Percentiles rank a stretch among this genome's conserved stretches.
These are phyloP conservation scores for Cryptoleucopteryx plumbea DNA, from an alignment of 2,113 vertebrate genomes.

Conservation along the genomic window DNA sequence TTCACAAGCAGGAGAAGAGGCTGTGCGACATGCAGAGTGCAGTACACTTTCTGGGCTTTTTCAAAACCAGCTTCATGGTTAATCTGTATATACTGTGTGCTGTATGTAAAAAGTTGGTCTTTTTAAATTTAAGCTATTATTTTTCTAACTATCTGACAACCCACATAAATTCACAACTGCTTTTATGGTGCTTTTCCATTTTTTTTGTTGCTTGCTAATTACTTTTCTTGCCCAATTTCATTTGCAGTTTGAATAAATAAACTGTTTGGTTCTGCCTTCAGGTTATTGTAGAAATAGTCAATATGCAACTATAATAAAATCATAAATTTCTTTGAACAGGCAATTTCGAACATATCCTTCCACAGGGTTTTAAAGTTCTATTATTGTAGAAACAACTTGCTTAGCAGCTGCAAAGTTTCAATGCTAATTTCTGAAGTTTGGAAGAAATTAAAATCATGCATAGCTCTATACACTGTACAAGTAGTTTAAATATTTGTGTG, in stretches of 20 bases:
- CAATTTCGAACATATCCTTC: constrained; percentile 74
- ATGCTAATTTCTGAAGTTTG: constrained; percentile 49
- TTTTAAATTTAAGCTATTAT: constrained; percentile 66
- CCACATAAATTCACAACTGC: constrained; percentile 67
- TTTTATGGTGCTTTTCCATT: constrained; percentile 76
- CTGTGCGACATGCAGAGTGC: not conserved
- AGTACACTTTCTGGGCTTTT: not conserved
- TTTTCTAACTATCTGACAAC: constrained; percentile 73
- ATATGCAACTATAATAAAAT: constrained; percentile 78
- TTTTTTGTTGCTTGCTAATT: constrained; percentile 79
- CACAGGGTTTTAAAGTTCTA: constrained; percentile 65
- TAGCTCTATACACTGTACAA: not conserved
- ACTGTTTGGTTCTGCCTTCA: constrained; percentile 73
- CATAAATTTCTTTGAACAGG: constrained; percentile 81
- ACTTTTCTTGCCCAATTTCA: constrained; percentile 77
- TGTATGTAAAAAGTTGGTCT: constrained; percentile 18
- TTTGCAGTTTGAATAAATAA: constrained; percentile 82
- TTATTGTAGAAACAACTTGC: constrained; percentile 61
- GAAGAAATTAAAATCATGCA: not conserved
- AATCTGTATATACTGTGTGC: not conserved
- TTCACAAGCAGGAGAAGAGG: not conserved
- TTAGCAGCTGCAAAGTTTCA: constrained; percentile 56
- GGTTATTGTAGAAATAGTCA: constrained; percentile 77
- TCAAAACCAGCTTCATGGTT: not conserved
- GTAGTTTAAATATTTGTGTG: constrained; percentile 19